Evolutionary conservation across 2,113 vertebrate genomes (phyloP), one percentile per base, ranked within the genome.

Genomic region (Bubo blakistoni): DNA sequence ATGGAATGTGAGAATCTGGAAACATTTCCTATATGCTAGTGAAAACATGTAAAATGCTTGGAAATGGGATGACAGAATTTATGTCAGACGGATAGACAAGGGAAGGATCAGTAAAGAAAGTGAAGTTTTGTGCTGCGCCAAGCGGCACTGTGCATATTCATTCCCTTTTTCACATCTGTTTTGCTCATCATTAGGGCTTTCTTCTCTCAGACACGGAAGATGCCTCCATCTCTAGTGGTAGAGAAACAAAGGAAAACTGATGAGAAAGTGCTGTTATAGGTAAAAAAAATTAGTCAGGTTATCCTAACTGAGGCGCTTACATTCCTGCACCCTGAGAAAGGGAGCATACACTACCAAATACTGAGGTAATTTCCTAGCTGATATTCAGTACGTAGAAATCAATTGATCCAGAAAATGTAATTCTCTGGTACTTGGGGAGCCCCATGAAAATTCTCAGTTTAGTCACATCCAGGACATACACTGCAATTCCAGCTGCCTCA

Each of bases 81-180:
- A 4, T 46, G 36, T 57, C 2, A 10, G 40, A 7, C 0, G 0
- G 24, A 10, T 76, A 21, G 14, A 8, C 0, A 0, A 54, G n/a
- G 36, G 54, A 57, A 59, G 12, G 62, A 22, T n/a, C 22, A 3
- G 26, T 46, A 2, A 8, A 42, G 30, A 88, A 63, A 46, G 24
- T 8, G 42, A 66, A 9, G 24, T 38, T 32, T 27, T 32, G 21
- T 72, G 30, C 46, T 0, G 0, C 4, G 5, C 21, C 58, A 19
- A 47, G 30, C 2, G 3, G 8, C 4, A 1, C 14, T 36, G 13
- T 30, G 29, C 14, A 0, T 49, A 8, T 67, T 82, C 13, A 4
- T 63, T 81, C 20, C 27, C 26, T 34, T 67, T 70, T 59, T 52
- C 34, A 4, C 5, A 2, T 70, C 51, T 63, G 3, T 46, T 55